phyloP scores from a whole-genome alignment of 2,113 vertebrate genomes.

The Trogon melanurus region DNA sequence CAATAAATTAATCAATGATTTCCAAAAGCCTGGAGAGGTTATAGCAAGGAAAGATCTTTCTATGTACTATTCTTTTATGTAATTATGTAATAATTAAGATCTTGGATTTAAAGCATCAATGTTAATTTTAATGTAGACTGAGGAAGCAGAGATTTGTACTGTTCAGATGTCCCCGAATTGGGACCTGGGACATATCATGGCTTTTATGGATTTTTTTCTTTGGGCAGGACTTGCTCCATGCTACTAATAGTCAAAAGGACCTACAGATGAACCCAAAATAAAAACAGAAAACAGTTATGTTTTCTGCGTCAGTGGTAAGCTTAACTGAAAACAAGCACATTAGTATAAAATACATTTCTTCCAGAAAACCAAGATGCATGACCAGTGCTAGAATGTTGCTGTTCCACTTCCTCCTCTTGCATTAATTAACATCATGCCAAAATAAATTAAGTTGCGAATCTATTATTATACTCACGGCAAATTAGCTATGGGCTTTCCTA shows the following conservation, averaged over 20 bases:
- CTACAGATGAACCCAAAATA: not conserved
- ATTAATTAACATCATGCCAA: not conserved
- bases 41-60: not conserved
- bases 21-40: not conserved
- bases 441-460: not conserved
- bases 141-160: not conserved
- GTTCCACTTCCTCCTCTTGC: not conserved
- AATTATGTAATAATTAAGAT: not conserved
- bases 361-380: not conserved
- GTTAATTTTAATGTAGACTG: not conserved
- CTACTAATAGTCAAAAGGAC: not conserved
- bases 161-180: not conserved
- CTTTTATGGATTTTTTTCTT: not conserved
- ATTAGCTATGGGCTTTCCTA: not conserved
- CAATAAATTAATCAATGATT: not conserved
- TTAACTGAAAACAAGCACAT: not conserved
- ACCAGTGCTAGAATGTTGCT: not conserved
- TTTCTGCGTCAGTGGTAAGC: not conserved
- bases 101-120: not conserved
- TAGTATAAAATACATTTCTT: not conserved
- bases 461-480: not conserved
- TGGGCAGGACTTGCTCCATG: not conserved
- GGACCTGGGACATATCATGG: not conserved
- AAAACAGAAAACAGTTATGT: not conserved
- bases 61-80: not conserved